These are phyloP conservation scores for Dendrolimus houi DNA, from an alignment of 2,888 invertebrate species.

Conservation along the genomic window DNA sequence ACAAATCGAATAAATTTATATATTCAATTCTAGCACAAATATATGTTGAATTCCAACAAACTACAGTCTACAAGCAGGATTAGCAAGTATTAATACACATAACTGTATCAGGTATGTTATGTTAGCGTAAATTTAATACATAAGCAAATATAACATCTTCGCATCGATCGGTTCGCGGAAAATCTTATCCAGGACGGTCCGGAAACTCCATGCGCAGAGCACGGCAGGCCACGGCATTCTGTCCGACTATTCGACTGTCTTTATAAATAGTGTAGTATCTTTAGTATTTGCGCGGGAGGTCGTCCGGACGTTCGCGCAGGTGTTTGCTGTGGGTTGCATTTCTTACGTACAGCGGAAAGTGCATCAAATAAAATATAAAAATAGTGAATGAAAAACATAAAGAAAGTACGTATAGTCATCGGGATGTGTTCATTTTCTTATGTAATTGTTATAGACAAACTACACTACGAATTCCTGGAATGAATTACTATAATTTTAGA, in stretches of 20 bases:
- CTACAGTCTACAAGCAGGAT: no score
- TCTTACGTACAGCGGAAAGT: not conserved
- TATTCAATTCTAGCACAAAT: no score
- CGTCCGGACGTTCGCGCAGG: constrained; percentile 3
- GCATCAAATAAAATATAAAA: not conserved
- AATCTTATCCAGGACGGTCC: not conserved
- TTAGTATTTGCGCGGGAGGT: not conserved
- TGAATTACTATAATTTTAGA: no score
- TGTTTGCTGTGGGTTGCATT: not conserved
- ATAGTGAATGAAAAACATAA: not conserved
- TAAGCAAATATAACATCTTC: no score
- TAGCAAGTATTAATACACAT: no score
- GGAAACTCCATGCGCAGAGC: not conserved
- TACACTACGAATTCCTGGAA: no score
- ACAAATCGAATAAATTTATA: constrained; percentile 2
- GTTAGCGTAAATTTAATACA: no score
- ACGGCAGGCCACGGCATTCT: constrained; percentile 6
- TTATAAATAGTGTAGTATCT: constrained; percentile 13
- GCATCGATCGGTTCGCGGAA: no score
- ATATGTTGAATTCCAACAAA: no score
- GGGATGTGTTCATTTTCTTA: no score
- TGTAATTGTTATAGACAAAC: no score
- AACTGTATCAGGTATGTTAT: no score
- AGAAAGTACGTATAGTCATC: constrained; percentile 2
- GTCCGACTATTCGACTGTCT: constrained; percentile 1